Percentiles rank a stretch among this genome's conserved stretches.
Conservation (phyloP, 92 coral and sea anemone species). For the Porites cylindrica region DNA sequence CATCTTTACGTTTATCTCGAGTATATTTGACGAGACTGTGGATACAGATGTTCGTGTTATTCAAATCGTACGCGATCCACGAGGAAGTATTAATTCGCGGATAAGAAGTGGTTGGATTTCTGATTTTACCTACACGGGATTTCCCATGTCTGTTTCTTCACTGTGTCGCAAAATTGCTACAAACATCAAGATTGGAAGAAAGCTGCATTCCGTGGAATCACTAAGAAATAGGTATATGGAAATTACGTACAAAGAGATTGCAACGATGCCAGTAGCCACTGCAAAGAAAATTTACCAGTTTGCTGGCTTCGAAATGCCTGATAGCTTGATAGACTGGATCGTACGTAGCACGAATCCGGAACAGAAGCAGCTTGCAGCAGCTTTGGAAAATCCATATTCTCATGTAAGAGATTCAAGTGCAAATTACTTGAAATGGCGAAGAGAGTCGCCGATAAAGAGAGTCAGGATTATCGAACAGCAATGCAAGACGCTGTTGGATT, state of each 20-base stretch:
- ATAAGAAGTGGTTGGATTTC: slow-evolving; percentile 45
- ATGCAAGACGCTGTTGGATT: slow-evolving; percentile 26
- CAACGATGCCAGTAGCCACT: slow-evolving; percentile 39
- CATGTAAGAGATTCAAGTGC: slow-evolving; percentile 40
- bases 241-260: slow-evolving; percentile 23
- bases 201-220: background rate
- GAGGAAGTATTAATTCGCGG: slow-evolving; percentile 53
- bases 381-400: slow-evolving; percentile 24
- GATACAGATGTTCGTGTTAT: slow-evolving; percentile 44
- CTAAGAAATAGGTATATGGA: slow-evolving; percentile 28
- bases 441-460: slow-evolving; percentile 40
- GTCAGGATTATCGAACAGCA: slow-evolving; percentile 26
- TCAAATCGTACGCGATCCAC: slow-evolving; percentile 56
- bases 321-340: slow-evolving; percentile 46
- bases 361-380: slow-evolving; percentile 2
- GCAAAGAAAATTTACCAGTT: slow-evolving; percentile 48
- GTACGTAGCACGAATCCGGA: slow-evolving; percentile 38
- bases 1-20: slow-evolving; percentile 16
- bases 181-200: slow-evolving; percentile 25
- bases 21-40: slow-evolving; percentile 24
- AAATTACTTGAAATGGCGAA: slow-evolving; percentile 43
- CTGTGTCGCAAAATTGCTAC: slow-evolving; percentile 18
- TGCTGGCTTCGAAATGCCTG: slow-evolving; percentile 53
- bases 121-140: slow-evolving; percentile 33
- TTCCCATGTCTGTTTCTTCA: background rate